Evolutionary conservation across 2,113 vertebrate species (phyloP).

Genomic region (Pithys albifrons): DNA sequence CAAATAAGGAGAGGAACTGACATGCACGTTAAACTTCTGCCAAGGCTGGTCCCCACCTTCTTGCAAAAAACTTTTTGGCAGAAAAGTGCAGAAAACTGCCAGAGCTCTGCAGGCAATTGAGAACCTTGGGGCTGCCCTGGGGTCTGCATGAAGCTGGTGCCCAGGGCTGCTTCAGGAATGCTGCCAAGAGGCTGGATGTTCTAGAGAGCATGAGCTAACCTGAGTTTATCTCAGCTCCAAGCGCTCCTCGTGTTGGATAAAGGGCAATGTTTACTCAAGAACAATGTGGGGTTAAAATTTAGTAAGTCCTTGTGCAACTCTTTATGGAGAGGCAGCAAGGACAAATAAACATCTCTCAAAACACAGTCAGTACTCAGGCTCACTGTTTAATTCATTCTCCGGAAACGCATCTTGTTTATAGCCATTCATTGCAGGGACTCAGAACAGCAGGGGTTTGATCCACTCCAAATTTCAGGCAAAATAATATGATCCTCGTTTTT

Average conservation of each 20-base stretch:
- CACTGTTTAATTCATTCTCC: neutral
- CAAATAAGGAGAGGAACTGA: neutral
- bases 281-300: conserved; percentile 45
- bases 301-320: conserved; percentile 48
- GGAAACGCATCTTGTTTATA: conserved; percentile 35
- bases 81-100: neutral
- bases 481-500: neutral
- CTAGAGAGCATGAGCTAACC: fast-evolving
- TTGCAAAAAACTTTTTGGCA: neutral
- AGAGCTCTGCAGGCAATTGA: neutral
- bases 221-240: neutral
- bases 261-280: conserved; percentile 21
- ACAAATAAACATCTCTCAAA: conserved; percentile 55
- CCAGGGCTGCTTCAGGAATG: neutral
- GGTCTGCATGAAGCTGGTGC: neutral
- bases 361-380: neutral
- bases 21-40: neutral
- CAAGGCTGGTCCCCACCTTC: neutral
- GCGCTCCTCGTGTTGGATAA: fast-evolving
- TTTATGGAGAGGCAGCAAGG: conserved; percentile 18
- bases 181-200: neutral
- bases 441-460: conserved; percentile 18
- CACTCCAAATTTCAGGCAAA: conserved; percentile 46
- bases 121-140: neutral
- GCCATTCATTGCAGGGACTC: conserved; percentile 5